Conservation (phyloP, 2,797 vertebrate genomes). For the Protonibea diacanthus region DNA sequence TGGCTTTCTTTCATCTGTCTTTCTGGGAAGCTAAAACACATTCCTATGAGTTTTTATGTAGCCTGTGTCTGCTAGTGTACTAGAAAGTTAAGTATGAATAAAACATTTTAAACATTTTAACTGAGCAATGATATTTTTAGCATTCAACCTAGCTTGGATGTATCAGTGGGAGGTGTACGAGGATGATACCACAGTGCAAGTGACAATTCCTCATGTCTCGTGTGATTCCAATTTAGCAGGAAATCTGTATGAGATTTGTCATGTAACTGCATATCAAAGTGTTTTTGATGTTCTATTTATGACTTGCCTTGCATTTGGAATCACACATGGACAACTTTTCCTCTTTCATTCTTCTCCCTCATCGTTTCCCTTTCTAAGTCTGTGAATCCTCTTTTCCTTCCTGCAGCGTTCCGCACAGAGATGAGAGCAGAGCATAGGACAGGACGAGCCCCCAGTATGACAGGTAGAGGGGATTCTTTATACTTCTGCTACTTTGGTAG, state of each 20-base stretch:
- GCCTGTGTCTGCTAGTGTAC: background rate
- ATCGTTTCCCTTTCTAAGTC: background rate
- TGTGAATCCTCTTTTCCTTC: constrained; percentile 11
- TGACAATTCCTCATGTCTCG: no score
- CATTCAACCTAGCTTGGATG: background rate
- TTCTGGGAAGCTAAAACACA: background rate
- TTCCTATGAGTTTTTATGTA: background rate
- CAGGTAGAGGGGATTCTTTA: constrained; percentile 75
- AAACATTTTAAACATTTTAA: background rate
- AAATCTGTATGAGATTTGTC: background rate
- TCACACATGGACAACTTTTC: background rate
- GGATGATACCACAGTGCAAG: background rate
- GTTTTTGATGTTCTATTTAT: background rate
- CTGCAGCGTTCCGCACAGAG: constrained; percentile 84
- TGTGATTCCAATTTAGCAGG: background rate
- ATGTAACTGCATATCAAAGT: background rate
- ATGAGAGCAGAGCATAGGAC: constrained; percentile 86
- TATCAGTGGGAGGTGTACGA: background rate
- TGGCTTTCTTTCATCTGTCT: background rate
- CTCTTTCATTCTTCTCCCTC: background rate
- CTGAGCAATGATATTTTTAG: background rate
- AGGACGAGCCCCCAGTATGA: constrained; percentile 85
- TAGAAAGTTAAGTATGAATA: background rate
- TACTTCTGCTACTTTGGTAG: background rate
- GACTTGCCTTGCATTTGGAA: background rate